A percentile compares a stretch with the other conserved stretches of the same genome.
Conservation (phyloP, 1,140 invertebrate species). For the Drosophila bifasciata region DNA sequence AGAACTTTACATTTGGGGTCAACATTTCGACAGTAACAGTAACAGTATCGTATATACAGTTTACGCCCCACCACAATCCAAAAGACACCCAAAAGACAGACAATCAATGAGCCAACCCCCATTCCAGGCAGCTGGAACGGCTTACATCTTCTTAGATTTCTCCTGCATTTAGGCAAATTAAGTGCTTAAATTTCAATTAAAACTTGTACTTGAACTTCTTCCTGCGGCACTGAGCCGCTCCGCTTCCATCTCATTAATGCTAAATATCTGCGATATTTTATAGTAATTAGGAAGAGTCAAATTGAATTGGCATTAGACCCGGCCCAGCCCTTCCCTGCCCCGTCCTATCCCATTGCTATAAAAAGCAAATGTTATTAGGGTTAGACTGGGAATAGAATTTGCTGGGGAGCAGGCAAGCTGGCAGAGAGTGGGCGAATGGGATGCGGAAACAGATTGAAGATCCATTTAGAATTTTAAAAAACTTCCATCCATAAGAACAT, state of each 20-base stretch:
- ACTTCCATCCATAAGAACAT: constrained; percentile 3
- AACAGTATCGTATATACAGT: no score
- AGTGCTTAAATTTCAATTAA: constrained; percentile 80
- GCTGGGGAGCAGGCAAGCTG: neutral
- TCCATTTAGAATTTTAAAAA: constrained; percentile 7
- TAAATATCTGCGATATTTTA: constrained; percentile 71
- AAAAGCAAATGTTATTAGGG: constrained; percentile 58
- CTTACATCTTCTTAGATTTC: constrained; percentile 4
- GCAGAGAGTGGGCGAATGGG: neutral
- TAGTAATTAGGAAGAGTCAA: constrained; percentile 67
- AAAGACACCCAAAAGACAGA: constrained; percentile 14
- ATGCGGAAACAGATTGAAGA: constrained; percentile 6
- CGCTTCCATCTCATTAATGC: constrained; percentile 53
- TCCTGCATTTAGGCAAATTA: constrained; percentile 52
- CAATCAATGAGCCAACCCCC: constrained; percentile 47
- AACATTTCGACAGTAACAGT: constrained; percentile 20
- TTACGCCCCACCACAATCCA: neutral
- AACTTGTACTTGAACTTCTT: constrained; percentile 52
- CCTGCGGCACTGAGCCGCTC: neutral
- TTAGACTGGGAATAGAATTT: constrained; percentile 33
- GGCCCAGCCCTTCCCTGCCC: neutral
- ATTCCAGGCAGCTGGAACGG: constrained; percentile 2
- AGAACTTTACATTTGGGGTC: constrained; percentile 19
- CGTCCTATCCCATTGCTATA: constrained; percentile 22
- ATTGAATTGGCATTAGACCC: constrained; percentile 54